phyloP scores from a whole-genome alignment of 2,797 vertebrate species.

The Hybognathus amarus region DNA sequence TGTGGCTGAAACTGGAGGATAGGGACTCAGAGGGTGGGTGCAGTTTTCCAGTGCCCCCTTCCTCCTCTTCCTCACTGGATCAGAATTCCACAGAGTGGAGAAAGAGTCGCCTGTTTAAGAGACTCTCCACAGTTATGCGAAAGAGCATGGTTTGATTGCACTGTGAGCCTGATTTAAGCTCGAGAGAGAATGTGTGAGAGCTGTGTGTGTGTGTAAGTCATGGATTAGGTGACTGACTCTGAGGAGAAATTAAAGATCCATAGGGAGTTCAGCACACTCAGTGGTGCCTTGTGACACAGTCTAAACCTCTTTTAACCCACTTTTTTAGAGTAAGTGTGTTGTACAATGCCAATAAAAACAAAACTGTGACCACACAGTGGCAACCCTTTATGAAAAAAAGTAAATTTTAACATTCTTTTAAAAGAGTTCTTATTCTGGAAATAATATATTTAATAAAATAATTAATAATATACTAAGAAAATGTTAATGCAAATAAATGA shows the following conservation, averaged over 20 bases:
- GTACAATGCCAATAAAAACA: neutral
- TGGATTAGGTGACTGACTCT: neutral
- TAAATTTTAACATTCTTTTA: neutral
- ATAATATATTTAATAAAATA: neutral
- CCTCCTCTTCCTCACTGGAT: conserved; percentile 14
- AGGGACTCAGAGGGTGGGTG: conserved; percentile 10
- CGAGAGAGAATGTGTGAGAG: neutral
- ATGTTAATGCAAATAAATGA: neutral
- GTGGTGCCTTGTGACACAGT: conserved; percentile 21
- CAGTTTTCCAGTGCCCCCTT: conserved; percentile 31
- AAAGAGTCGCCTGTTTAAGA: conserved; percentile 48
- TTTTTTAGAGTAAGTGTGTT: neutral
- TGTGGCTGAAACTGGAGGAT: conserved; percentile 14
- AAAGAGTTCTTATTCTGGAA: neutral
- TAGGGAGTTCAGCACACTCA: conserved; percentile 9
- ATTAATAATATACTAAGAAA: neutral
- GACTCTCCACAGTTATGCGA: conserved; percentile 18
- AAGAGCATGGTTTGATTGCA: conserved; percentile 20
- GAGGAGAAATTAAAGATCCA: conserved; percentile 25
- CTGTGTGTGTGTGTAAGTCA: neutral
- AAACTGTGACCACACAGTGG: neutral
- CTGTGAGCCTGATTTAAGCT: conserved; percentile 11
- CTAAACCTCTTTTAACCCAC: conserved; percentile 15
- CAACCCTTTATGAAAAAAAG: neutral
- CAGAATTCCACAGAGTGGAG: conserved; percentile 40